phyloP scores from a whole-genome alignment of 2,113 vertebrate species.

The Istiophorus platypterus region DNA sequence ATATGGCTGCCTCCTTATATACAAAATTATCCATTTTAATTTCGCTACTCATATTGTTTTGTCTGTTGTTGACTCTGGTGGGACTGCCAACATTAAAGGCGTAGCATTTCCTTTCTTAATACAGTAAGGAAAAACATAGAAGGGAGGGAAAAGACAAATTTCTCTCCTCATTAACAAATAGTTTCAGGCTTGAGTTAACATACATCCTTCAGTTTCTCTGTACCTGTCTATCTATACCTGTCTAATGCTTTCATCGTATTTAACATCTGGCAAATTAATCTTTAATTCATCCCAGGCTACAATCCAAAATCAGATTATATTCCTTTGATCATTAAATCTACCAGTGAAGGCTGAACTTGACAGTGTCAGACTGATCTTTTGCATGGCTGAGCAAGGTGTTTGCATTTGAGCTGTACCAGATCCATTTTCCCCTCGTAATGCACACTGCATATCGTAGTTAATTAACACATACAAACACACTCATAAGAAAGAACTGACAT shows the following conservation, averaged over 20 bases:
- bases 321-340: slow-evolving; percentile 67
- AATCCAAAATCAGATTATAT: slow-evolving; percentile 61
- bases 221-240: slow-evolving; percentile 38
- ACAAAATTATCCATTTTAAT: slow-evolving; percentile 52
- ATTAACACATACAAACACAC: slow-evolving; percentile 63
- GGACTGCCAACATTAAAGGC: slow-evolving; percentile 21
- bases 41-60: slow-evolving; percentile 52
- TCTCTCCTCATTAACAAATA: slow-evolving; percentile 7
- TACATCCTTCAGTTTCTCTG: not conserved
- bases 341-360: slow-evolving; percentile 50
- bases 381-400: slow-evolving; percentile 63
- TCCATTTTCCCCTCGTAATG: slow-evolving; percentile 48
- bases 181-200: slow-evolving; percentile 1
- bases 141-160: not conserved
- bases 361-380: slow-evolving; percentile 64
- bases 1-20: slow-evolving; percentile 31
- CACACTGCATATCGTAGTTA: slow-evolving; percentile 46
- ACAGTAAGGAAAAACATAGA: not conserved
- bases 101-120: slow-evolving; percentile 33
- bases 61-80: slow-evolving; percentile 56
- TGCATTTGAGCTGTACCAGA: slow-evolving; percentile 58
- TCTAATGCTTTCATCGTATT: slow-evolving; percentile 25
- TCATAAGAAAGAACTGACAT: slow-evolving; percentile 36
- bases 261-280: slow-evolving; percentile 56
- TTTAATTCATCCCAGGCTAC: slow-evolving; percentile 60